Conservation (phyloP, 2,888 invertebrate genomes). For the Drosophila colorata region DNA sequence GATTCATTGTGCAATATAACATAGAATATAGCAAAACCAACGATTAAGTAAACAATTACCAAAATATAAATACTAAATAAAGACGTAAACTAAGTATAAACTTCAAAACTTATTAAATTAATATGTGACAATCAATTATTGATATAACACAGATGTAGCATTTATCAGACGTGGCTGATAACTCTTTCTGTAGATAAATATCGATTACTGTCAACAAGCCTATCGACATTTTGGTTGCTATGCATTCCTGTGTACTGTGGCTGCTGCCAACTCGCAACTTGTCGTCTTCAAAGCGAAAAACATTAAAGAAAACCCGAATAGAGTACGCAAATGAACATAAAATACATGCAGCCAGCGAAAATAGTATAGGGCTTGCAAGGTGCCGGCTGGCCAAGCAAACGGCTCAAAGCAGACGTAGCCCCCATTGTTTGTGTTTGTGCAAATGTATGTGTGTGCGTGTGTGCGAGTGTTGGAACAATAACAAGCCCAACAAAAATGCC, state of each 20-base stretch:
- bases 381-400: slow-evolving; percentile 51
- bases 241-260: slow-evolving; percentile 36
- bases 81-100: no score
- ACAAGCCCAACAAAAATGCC: slow-evolving; percentile 67
- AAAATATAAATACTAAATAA: no score
- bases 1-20: no score
- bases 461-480: slow-evolving; percentile 63
- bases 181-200: neutral
- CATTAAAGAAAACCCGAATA: slow-evolving; percentile 66
- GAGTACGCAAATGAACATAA: slow-evolving; percentile 32
- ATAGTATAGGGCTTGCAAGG: slow-evolving; percentile 22
- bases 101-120: no score
- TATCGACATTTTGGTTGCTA: slow-evolving; percentile 25
- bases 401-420: slow-evolving; percentile 22
- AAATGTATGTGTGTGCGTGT: slow-evolving; percentile 28
- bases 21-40: no score
- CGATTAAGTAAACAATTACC: no score
- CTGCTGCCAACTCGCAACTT: slow-evolving; percentile 50
- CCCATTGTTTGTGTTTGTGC: slow-evolving; percentile 47
- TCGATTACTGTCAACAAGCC: slow-evolving; percentile 5
- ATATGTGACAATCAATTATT: neutral
- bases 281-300: slow-evolving; percentile 62
- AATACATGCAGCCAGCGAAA: slow-evolving; percentile 13
- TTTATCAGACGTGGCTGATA: neutral
- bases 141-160: neutral